These are phyloP conservation scores for Nannobrachium achirus DNA, from an alignment of 2,113 vertebrate species.

Conservation along the genomic window DNA sequence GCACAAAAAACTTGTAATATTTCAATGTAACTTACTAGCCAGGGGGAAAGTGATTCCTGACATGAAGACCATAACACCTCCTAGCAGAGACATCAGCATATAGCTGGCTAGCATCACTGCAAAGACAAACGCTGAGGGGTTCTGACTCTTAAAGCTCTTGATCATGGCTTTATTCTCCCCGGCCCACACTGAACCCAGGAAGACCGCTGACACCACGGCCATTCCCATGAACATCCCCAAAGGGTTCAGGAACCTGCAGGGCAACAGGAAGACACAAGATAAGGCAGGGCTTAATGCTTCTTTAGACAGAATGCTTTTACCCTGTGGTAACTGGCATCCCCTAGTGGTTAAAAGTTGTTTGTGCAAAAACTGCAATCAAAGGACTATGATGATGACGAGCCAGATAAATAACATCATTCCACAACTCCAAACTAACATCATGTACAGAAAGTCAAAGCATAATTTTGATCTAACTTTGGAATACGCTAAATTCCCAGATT, in stretches of 20 bases:
- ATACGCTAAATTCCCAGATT: not conserved
- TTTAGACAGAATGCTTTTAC: not conserved
- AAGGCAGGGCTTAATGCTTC: not conserved
- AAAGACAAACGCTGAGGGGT: slow-evolving; percentile 85
- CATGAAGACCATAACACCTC: slow-evolving; percentile 93
- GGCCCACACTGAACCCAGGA: slow-evolving; percentile 87
- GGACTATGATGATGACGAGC: too few species aligned
- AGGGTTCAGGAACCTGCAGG: slow-evolving; percentile 88
- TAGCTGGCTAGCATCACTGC: slow-evolving; percentile 88
- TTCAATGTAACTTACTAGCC: slow-evolving; percentile 81
- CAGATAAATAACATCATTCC: too few species aligned
- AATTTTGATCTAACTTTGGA: not conserved
- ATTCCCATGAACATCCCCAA: slow-evolving; percentile 89
- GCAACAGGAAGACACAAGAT: not conserved
- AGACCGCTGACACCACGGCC: slow-evolving; percentile 85
- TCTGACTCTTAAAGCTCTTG: slow-evolving; percentile 88
- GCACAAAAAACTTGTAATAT: slow-evolving; percentile 1
- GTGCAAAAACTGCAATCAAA: slow-evolving; percentile 17
- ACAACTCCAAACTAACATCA: too few species aligned
- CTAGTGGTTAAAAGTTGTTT: slow-evolving; percentile 42
- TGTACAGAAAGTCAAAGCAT: too few species aligned
- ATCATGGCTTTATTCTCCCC: slow-evolving; percentile 87
- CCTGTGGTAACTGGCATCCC: slow-evolving; percentile 42
- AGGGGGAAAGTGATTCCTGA: slow-evolving; percentile 92
- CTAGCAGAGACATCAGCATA: slow-evolving; percentile 89